Evolutionary conservation across 2,797 vertebrate genomes (phyloP), one percentile per base, ranked within the genome.

Genomic region (Acipenser ruthenus): DNA sequence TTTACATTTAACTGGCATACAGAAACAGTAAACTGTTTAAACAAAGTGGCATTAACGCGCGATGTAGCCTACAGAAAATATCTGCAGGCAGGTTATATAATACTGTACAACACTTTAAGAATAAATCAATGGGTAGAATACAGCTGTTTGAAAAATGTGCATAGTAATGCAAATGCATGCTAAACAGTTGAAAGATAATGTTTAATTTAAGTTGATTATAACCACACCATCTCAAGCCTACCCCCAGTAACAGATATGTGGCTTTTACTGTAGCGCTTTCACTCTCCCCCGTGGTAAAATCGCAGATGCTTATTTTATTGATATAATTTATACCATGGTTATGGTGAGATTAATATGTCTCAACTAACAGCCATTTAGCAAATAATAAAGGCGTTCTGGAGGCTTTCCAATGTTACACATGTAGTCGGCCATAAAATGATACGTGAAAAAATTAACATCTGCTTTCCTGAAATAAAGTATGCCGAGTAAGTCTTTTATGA

Each of bases 381-480:
- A 82, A 82, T 83, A 85, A 83, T 69, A 79, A 79, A 82, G 75
- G 72, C 62, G 0, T 76, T 64, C 77, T 87, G 88, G 80, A 85
- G 72, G 68, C 65, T 72, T 83, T 86, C 82, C 83, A 88, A 75
- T 60, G 67, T 75, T 87, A 79, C 79, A 79, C 82, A 82, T 80
- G 74, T 82, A 83, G 67, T 80, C 67, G 79, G 81, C 84, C 81
- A 81, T 83, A 86, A 88, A 87, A 86, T 71, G 65, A 79, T 83
- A 83, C n/a, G 73, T 80, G 80, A 70, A 86, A 86, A 70, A 84
- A 83, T 79, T 81, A 86, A 84, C 83, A 83, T 84, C 82, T 87
- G 80, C 77, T 88, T 90, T 85, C 78, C 72, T 81, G 79, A 83
- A 85, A 79, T 80, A 77, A 83, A 77, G 72, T 75, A 65, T 81